Conservation (phyloP, 1,140 invertebrate genomes). For the Saxidomus purpurata region DNA sequence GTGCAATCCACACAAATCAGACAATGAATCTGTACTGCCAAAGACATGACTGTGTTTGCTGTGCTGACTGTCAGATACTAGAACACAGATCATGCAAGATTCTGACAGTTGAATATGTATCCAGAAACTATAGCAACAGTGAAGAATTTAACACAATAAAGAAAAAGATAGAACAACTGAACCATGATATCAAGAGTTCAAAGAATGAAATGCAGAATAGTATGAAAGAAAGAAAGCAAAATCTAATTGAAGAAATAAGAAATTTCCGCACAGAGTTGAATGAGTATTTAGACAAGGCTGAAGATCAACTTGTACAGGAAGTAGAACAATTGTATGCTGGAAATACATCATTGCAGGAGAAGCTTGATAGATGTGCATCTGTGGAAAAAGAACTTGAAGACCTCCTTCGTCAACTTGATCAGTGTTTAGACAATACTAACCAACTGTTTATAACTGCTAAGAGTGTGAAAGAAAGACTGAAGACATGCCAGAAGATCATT, state of each 20-base stretch:
- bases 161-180: neutral
- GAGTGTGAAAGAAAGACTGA: neutral
- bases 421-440: neutral
- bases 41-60: neutral
- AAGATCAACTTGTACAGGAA: neutral
- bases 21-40: neutral
- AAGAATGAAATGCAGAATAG: neutral
- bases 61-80: neutral
- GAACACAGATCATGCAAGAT: neutral
- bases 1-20: neutral
- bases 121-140: neutral
- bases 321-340: neutral
- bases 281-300: neutral
- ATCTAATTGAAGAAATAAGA: neutral
- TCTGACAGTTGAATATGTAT: neutral
- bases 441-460: neutral
- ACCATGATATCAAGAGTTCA: neutral
- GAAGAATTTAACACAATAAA: neutral
- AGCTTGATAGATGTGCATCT: neutral
- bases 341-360: neutral
- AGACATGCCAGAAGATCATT: neutral
- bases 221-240: neutral
- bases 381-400: neutral
- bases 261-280: neutral
- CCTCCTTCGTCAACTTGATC: neutral